Percentiles rank a stretch among this genome's conserved stretches.
Evolutionary conservation across 1,140 invertebrate species (phyloP).

Genomic region (Druon quercuslanigerum): DNA sequence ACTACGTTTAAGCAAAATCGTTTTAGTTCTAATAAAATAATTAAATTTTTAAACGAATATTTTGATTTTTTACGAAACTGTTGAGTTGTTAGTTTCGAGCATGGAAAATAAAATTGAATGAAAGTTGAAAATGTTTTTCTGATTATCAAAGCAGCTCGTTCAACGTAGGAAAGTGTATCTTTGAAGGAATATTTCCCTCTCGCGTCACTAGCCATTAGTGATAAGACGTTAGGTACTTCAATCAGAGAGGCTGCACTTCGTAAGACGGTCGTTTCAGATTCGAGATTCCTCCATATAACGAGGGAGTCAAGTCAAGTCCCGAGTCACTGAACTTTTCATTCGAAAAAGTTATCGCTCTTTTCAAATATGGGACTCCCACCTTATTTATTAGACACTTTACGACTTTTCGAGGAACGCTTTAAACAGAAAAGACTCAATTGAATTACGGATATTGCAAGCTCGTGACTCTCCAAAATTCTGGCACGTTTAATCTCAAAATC

Average conservation of each 20-base stretch:
- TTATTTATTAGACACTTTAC: constrained; percentile 19
- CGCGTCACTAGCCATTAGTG: not conserved
- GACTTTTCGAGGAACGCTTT: not conserved
- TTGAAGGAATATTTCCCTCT: constrained; percentile 3
- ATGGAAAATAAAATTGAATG: too few species aligned
- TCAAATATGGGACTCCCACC: constrained; percentile 17
- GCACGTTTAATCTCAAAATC: too few species aligned
- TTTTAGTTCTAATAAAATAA: too few species aligned
- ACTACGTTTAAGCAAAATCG: too few species aligned
- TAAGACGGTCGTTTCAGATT: constrained; percentile 10
- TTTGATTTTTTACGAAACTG: too few species aligned
- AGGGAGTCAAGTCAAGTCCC: not conserved
- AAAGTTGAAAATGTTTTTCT: too few species aligned
- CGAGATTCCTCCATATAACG: constrained; percentile 7
- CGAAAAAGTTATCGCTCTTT: constrained; percentile 24
- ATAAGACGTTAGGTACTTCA: constrained; percentile 21
- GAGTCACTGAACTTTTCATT: constrained; percentile 27
- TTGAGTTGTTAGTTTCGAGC: too few species aligned
- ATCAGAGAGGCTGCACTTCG: constrained; percentile 9
- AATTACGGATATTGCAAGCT: constrained; percentile 4
- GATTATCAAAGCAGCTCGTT: too few species aligned
- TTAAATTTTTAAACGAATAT: too few species aligned
- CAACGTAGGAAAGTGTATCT: not conserved
- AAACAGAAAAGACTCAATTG: constrained; percentile 5
- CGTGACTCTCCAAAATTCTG: not conserved